phyloP scores from a whole-genome alignment of 2,888 invertebrate species.

The Acronicta psi region DNA sequence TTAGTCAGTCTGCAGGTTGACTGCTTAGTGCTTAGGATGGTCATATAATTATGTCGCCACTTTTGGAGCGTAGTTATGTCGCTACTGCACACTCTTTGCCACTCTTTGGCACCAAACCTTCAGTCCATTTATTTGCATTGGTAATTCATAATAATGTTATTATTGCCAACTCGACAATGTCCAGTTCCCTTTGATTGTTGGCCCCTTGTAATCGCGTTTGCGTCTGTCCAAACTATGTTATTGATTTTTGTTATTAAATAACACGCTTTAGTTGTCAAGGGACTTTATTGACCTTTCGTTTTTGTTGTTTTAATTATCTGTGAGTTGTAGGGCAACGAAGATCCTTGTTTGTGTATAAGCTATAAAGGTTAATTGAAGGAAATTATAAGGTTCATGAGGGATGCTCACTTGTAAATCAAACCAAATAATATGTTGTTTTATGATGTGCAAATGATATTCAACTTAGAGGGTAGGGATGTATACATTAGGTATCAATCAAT shows the following conservation, averaged over 20 bases:
- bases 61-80: constrained; percentile 4
- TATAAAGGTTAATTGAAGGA: constrained; percentile 41
- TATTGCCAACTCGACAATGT: constrained; percentile 66
- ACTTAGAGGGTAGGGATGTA: too few relatives aligned
- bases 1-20: too few relatives aligned
- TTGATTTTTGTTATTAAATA: constrained; percentile 76
- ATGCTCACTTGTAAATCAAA: not conserved
- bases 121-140: constrained; percentile 84
- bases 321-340: not conserved
- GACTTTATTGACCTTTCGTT: constrained; percentile 51
- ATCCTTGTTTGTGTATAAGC: constrained; percentile 37
- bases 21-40: too few relatives aligned
- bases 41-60: too few relatives aligned
- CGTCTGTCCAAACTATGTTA: constrained; percentile 62
- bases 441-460: not conserved
- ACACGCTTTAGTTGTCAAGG: constrained; percentile 49
- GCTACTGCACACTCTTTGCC: constrained; percentile 29
- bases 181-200: constrained; percentile 79
- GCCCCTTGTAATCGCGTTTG: constrained; percentile 72
- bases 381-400: constrained; percentile 20
- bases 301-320: constrained; percentile 46
- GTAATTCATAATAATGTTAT: constrained; percentile 84
- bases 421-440: not conserved
- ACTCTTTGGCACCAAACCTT: constrained; percentile 65
- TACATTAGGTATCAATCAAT: too few relatives aligned